Conservation (phyloP, 2,797 vertebrate species). For the Galaxias olidus region DNA sequence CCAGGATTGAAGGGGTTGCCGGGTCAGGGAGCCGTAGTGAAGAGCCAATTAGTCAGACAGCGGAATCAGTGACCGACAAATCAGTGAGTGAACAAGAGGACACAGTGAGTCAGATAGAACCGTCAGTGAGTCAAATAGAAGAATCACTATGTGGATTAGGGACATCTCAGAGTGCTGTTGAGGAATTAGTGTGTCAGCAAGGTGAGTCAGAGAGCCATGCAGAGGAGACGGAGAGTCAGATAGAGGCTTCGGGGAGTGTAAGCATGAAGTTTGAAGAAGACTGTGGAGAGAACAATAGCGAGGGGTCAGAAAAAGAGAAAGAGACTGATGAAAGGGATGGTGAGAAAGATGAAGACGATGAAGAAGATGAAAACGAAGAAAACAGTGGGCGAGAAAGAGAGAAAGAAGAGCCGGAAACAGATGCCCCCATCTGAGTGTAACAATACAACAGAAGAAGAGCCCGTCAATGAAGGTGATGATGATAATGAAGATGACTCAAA, state of each 20-base stretch:
- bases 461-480: constrained; percentile 22
- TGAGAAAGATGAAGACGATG: constrained; percentile 16
- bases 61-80: constrained; percentile 23
- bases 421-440: too few species aligned
- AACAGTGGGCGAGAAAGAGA: constrained; percentile 9
- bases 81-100: constrained; percentile 22
- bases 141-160: neutral
- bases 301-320: constrained; percentile 15
- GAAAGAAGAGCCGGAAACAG: constrained; percentile 4
- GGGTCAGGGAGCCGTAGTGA: constrained; percentile 4
- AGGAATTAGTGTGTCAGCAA: neutral
- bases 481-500: constrained; percentile 5
- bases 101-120: constrained; percentile 12
- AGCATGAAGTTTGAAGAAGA: neutral
- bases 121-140: neutral
- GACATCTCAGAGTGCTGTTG: too few species aligned
- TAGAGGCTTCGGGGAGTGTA: constrained; percentile 8
- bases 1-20: too few species aligned
- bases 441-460: constrained; percentile 5
- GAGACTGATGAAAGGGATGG: constrained; percentile 1
- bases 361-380: constrained; percentile 16
- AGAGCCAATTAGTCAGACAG: neutral
- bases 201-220: constrained; percentile 15
- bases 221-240: neutral
- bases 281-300: constrained; percentile 1